Percentiles rank a stretch among this genome's conserved stretches.
Evolutionary conservation across 2,888 invertebrate species (phyloP).

Genomic region (Artemia sinica): DNA sequence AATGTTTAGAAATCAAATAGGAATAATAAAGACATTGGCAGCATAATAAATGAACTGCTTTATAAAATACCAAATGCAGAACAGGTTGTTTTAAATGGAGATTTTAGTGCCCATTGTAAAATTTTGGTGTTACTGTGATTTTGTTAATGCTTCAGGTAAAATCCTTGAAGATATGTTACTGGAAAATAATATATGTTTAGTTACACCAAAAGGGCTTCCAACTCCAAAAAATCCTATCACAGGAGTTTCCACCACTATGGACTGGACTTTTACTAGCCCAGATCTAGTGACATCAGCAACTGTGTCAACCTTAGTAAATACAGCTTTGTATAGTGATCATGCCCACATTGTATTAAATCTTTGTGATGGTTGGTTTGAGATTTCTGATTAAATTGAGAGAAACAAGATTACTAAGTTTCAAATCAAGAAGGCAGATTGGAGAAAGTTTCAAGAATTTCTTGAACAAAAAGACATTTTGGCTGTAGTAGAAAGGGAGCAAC

Average conservation of each 20-base stretch:
- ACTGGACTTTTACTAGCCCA: too few relatives aligned
- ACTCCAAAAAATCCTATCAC: too few relatives aligned
- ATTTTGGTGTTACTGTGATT: background rate
- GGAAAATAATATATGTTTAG: background rate
- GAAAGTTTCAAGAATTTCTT: background rate
- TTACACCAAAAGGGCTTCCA: too few relatives aligned
- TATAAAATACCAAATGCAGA: too few relatives aligned
- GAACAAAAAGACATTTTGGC: background rate
- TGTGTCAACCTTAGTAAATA: too few relatives aligned
- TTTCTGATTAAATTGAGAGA: background rate
- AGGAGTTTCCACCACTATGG: too few relatives aligned
- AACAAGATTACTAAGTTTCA: conserved; percentile 10
- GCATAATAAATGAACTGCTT: background rate
- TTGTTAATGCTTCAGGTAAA: background rate
- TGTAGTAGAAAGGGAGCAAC: background rate
- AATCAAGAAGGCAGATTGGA: conserved; percentile 5
- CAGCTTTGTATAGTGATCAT: background rate
- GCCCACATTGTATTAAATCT: background rate
- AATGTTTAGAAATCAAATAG: background rate
- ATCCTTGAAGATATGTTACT: background rate
- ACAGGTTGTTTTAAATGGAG: too few relatives aligned
- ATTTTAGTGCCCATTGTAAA: too few relatives aligned
- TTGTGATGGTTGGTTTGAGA: background rate
- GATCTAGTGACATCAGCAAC: too few relatives aligned
- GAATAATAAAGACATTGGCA: background rate